Percentiles rank a stretch among this genome's conserved stretches.
Conservation (phyloP, 2,797 vertebrate species). For the Neopelma chrysocephalum region DNA sequence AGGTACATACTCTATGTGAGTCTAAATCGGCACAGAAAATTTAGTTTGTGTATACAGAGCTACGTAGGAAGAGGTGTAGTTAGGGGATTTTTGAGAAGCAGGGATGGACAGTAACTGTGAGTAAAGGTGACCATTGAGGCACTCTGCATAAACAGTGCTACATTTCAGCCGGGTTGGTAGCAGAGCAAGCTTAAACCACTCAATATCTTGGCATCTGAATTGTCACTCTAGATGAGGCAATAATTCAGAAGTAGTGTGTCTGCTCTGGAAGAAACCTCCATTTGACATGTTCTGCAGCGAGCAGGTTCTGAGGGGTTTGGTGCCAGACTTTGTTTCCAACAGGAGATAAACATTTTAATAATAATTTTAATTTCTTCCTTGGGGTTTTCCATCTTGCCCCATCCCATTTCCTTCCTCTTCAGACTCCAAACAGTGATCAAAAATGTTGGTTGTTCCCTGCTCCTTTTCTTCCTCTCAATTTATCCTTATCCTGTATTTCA, state of each 20-base stretch:
- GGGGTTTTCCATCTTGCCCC: not conserved
- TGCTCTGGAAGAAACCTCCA: slow-evolving; percentile 27
- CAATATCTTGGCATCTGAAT: not conserved
- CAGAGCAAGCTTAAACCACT: not conserved
- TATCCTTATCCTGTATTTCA: not conserved
- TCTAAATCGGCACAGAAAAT: not conserved
- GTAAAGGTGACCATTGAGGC: not conserved
- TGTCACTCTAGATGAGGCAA: slow-evolving; percentile 11
- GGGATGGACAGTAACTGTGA: not conserved
- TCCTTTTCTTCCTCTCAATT: slow-evolving; percentile 5
- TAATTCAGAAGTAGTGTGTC: slow-evolving; percentile 7
- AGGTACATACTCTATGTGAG: not conserved
- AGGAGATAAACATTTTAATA: slow-evolving; percentile 34
- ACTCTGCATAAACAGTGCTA: not conserved
- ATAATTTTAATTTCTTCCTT: not conserved
- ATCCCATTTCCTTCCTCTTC: not conserved
- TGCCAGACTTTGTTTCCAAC: slow-evolving; percentile 18
- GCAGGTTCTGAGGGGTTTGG: not conserved
- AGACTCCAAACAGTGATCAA: not conserved
- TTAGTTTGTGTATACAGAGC: not conserved
- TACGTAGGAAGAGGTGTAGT: not conserved
- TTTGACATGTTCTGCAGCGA: not conserved
- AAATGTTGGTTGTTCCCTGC: slow-evolving; percentile 36
- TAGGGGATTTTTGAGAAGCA: not conserved
- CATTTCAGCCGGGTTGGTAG: not conserved